Percentiles rank a stretch among this genome's conserved stretches.
Evolutionary conservation across 2,888 invertebrate genomes (phyloP).

Genomic region (Rhagonycha lutea): DNA sequence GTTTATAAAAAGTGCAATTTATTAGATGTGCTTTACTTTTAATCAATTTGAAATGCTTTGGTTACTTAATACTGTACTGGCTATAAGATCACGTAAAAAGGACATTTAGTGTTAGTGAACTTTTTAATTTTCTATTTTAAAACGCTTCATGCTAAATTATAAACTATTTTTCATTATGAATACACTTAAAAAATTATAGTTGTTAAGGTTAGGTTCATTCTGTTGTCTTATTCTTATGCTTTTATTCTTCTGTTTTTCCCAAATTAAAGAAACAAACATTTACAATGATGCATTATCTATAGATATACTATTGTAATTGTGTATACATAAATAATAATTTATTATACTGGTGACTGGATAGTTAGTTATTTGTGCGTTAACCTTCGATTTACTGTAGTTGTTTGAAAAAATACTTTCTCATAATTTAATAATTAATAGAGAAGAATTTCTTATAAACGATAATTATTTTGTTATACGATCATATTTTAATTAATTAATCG

Average conservation of each 20-base stretch:
- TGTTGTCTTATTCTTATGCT: too few relatives aligned
- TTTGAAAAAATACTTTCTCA: not conserved
- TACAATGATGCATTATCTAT: not conserved
- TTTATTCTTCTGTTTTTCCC: not conserved
- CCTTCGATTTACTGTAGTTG: not conserved
- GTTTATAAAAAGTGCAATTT: not conserved
- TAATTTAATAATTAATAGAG: not conserved
- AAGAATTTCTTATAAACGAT: not conserved
- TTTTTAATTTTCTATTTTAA: not conserved
- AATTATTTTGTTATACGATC: not conserved
- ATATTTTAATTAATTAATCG: too few relatives aligned
- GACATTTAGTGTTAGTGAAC: not conserved
- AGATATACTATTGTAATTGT: not conserved
- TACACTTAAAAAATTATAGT: not conserved
- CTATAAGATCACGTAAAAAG: not conserved
- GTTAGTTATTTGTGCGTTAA: not conserved
- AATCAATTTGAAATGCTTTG: not conserved
- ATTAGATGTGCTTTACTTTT: not conserved
- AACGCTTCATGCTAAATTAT: not conserved
- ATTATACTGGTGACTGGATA: not conserved
- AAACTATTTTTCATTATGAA: not conserved
- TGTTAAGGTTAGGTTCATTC: too few relatives aligned
- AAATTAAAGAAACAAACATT: not conserved
- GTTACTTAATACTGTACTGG: not conserved
- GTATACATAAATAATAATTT: not conserved